Base-by-base conservation (phyloP, 2,888 invertebrate species). In the Melieria omissa region DNA sequence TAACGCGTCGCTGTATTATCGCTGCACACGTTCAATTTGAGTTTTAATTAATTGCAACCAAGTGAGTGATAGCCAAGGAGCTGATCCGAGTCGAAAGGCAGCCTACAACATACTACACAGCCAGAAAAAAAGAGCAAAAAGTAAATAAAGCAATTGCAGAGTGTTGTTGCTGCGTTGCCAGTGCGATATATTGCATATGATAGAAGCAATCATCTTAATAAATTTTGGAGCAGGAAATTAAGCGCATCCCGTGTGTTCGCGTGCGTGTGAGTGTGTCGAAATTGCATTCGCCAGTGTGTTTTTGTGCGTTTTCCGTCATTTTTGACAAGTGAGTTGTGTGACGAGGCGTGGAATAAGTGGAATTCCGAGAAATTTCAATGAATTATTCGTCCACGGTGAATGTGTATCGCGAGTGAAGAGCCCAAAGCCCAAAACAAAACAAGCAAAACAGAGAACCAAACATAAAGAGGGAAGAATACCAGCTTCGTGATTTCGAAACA, bases 1-100 rank as follows among this genome's bases (percentile, higher is more conserved):
- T 44, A 69, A 69, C 62, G 55, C 42, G 45, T 69, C 54, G 69
- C 69, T 62, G 69, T 69, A 60, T 66, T 58, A 47, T 67, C 58
- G 66, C 45, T 67, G 14, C 58, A 60, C 66, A 67, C 49, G 66
- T 67, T 67, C 58, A 60, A 42, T 42, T 58, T 67, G 49, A 57
- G 41, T 67, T 67, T 67, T 42, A 67, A 67, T 60, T 67, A 49
- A 66, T 66, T 66, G 58, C 47, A 66, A 41, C n/a, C 57, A 67
- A 41, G 66, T 42, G 66, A 67, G 58, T 16, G 47, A 42, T 62
- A 46, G 57, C 57, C 16, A 44, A 55, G 29, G 29, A 29, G 29
- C 29, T 29, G 29, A 29, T 2, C 29, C 29, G 29, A 29, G 29
- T 29, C 29, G 29, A 29, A 29, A 29, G 29, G 29, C 29, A 29